Conservation (phyloP, 2,113 vertebrate genomes). For the Oreochromis aureus region DNA sequence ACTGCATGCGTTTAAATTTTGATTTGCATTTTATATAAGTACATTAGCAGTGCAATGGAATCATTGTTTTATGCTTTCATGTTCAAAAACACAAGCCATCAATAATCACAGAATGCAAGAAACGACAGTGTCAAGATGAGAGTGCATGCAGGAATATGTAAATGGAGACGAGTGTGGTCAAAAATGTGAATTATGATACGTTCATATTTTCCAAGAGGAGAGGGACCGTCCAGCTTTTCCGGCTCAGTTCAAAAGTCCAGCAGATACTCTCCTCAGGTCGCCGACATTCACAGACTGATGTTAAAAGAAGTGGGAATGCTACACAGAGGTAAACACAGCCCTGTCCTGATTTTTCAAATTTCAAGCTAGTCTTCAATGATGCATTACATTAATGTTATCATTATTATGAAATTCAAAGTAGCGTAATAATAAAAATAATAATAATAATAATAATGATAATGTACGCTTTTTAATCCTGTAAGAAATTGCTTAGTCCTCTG, state of each 20-base stretch:
- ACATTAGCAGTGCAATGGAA: accelerated
- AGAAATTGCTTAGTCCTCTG: no score
- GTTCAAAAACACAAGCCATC: background rate
- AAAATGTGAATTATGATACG: background rate
- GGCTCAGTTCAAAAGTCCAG: background rate
- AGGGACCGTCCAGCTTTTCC: accelerated
- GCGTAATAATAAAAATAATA: no score
- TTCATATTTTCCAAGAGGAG: background rate
- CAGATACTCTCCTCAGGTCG: background rate
- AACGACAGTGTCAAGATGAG: background rate
- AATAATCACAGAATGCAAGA: background rate
- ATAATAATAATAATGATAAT: no score
- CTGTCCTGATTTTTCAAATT: no score
- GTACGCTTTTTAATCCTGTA: no score
- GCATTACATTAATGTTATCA: no score
- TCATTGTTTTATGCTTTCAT: background rate
- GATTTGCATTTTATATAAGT: background rate
- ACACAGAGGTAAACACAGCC: no score
- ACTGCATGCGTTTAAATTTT: background rate
- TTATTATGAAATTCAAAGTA: no score
- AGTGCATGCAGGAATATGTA: accelerated
- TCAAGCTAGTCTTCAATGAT: no score
- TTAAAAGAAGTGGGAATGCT: background rate
- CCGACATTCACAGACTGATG: background rate
- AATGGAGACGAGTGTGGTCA: background rate